These are phyloP conservation scores for Danaus plexippus DNA, from an alignment of 1,140 invertebrate genomes.

Conservation along the genomic window DNA sequence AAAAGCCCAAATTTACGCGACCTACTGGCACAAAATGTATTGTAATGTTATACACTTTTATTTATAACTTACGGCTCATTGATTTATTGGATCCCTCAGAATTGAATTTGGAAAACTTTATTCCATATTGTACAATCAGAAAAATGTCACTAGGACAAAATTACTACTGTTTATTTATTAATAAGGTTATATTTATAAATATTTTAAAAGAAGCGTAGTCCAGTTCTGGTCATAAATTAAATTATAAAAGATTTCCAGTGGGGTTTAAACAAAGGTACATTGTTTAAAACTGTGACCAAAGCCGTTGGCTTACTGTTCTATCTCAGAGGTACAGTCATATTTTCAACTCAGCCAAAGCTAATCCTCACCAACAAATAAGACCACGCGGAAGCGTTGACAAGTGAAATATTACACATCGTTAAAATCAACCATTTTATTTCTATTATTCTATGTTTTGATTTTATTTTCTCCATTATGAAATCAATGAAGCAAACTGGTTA, in stretches of 20 bases:
- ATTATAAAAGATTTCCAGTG: constrained; percentile 2
- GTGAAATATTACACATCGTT: constrained; percentile 9
- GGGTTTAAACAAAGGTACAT: constrained; percentile 4
- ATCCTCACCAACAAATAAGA: constrained; percentile 21
- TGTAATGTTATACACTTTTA: too few relatives aligned
- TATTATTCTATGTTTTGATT: too few relatives aligned
- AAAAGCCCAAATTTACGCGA: constrained; percentile 18
- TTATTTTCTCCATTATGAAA: too few relatives aligned
- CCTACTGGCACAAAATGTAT: constrained; percentile 9
- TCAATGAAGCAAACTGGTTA: too few relatives aligned
- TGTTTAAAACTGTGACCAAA: constrained; percentile 9
- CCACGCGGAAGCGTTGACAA: constrained; percentile 7
- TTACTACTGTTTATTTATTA: background rate
- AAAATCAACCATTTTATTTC: background rate
- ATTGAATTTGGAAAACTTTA: too few relatives aligned
- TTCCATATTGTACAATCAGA: too few relatives aligned
- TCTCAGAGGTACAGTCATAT: constrained; percentile 38
- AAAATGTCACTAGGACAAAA: background rate
- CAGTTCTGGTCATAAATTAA: background rate
- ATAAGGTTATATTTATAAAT: background rate
- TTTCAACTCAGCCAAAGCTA: constrained; percentile 26
- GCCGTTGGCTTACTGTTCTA: constrained; percentile 21
- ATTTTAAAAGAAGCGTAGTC: background rate
- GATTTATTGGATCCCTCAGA: too few relatives aligned
- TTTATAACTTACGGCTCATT: too few relatives aligned